These are phyloP conservation scores for Drosophila ambigua DNA, from an alignment of 1,140 invertebrate species.

Conservation along the genomic window DNA sequence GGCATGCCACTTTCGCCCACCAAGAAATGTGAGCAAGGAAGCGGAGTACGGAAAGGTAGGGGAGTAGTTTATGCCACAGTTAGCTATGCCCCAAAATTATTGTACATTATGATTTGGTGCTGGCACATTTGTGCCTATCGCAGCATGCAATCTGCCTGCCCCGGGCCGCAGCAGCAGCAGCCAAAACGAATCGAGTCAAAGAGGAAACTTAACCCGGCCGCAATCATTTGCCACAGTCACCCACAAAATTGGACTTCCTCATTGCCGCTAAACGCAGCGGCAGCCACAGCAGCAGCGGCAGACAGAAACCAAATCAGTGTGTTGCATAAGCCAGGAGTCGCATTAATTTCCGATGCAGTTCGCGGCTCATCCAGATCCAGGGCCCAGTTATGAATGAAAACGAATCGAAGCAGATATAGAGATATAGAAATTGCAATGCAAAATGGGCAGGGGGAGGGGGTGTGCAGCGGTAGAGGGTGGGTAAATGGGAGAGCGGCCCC, in stretches of 20 bases:
- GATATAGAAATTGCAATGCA: slow-evolving; percentile 59
- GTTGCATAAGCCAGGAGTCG: slow-evolving; percentile 57
- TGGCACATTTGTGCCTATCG: slow-evolving; percentile 11
- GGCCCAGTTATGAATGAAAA: slow-evolving; percentile 68
- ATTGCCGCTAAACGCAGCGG: slow-evolving; percentile 51
- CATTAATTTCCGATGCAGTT: slow-evolving; percentile 42
- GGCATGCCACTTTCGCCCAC: slow-evolving; percentile 14
- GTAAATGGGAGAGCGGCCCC: slow-evolving; percentile 67
- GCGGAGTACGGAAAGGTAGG: too few relatives aligned
- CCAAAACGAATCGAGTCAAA: slow-evolving; percentile 25
- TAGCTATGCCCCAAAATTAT: slow-evolving; percentile 26
- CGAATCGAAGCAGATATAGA: slow-evolving; percentile 58
- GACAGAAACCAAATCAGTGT: slow-evolving; percentile 48
- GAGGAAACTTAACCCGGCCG: slow-evolving; percentile 41
- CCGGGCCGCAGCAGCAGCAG: slow-evolving; percentile 2
- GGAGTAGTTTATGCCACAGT: not conserved
- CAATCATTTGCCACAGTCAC: slow-evolving; percentile 76
- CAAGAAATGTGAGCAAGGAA: not conserved
- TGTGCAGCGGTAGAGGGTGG: too few relatives aligned
- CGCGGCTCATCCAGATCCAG: slow-evolving; percentile 32
- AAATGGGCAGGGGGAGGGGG: not conserved
- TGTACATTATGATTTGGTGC: slow-evolving; percentile 19
- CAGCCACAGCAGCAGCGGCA: slow-evolving; percentile 10
- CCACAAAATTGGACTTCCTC: slow-evolving; percentile 71
- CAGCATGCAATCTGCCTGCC: slow-evolving; percentile 31